Base-by-base conservation (phyloP, 2,888 invertebrate species). In the Tetanocera ferruginea region DNA sequence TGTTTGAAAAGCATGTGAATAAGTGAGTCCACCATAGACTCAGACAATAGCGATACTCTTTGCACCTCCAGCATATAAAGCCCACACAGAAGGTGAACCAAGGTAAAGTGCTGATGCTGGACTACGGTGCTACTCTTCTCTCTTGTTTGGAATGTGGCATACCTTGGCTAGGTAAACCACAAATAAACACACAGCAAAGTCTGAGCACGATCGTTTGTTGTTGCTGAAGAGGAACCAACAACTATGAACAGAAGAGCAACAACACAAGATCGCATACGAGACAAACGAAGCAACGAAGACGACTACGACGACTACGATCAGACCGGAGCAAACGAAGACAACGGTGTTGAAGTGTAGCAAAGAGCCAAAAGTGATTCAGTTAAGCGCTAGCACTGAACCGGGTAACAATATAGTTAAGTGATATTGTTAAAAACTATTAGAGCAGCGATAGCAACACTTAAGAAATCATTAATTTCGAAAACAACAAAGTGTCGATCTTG, bases 351-450 rank as follows among this genome's bases (percentile, higher is more conserved):
- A 85, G 85, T 84, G 85, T 83, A 86, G 85, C 84, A 84, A 86
- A 87, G 87, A 87, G 86, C 83, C 86, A 83, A 85, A 85, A 85
- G 85, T 84, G 86, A 86, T 87, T 90, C 88, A 90, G 90, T 90
- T 88, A 87, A 88, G 87, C 87, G 86, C 86, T 87, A 87, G 89
- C 90, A 87, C 87, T 88, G 89, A 88, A 87, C 87, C 89, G 89
- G 89, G 88, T 87, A 90, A 89, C 89, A 90, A 89, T 88, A 86
- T 82, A 83, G 67, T 75, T 75, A 75, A 75, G 75, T 75, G 75
- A 43, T 67, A 25, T 52, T 64, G 60, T 73, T 69, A 23, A 52
- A 51, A 31, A 28, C 34, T 17, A 74, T 28, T 19, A 19, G 74
- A 74, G 37, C 62, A 60, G 37, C 57, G 70, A 57, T 57, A 23